Percentiles rank a stretch among this genome's conserved stretches.
These are phyloP conservation scores for Drosophila setifemur DNA, from an alignment of 1,140 invertebrate genomes.

Conservation along the genomic window DNA sequence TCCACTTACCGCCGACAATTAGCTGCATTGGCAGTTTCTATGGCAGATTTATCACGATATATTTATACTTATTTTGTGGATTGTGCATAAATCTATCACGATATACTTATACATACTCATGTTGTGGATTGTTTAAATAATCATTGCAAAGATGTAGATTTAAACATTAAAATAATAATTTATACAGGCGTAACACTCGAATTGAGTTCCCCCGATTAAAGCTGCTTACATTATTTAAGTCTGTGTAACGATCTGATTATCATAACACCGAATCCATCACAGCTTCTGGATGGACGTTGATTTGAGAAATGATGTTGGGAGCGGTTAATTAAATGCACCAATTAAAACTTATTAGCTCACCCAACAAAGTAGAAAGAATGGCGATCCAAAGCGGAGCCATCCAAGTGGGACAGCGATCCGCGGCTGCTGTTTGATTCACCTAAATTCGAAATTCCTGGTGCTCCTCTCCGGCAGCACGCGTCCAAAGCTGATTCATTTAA, in stretches of 20 bases:
- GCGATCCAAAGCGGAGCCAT: background rate
- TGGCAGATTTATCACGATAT: background rate
- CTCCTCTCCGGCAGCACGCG: conserved; percentile 13
- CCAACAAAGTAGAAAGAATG: conserved; percentile 25
- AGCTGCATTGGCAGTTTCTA: conserved; percentile 7
- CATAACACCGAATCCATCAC: conserved; percentile 7
- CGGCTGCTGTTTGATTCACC: conserved; percentile 16
- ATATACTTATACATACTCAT: too few species aligned
- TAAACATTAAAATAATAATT: too few species aligned
- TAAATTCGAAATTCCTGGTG: conserved; percentile 20
- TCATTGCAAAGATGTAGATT: too few species aligned
- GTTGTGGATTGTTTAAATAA: too few species aligned
- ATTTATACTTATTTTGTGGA: too few species aligned
- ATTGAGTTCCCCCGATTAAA: too few species aligned
- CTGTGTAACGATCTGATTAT: conserved; percentile 27
- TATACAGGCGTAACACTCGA: too few species aligned
- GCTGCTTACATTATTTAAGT: background rate
- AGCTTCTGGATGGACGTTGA: background rate
- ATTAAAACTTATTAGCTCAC: conserved; percentile 40
- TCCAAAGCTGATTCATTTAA: conserved; percentile 45
- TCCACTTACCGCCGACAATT: conserved; percentile 5
- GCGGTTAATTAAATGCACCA: conserved; percentile 29
- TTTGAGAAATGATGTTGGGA: background rate
- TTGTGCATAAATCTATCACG: too few species aligned
- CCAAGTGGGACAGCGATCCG: conserved; percentile 27